phyloP scores from a whole-genome alignment of 1,140 invertebrate species.

The Capitella teleta region DNA sequence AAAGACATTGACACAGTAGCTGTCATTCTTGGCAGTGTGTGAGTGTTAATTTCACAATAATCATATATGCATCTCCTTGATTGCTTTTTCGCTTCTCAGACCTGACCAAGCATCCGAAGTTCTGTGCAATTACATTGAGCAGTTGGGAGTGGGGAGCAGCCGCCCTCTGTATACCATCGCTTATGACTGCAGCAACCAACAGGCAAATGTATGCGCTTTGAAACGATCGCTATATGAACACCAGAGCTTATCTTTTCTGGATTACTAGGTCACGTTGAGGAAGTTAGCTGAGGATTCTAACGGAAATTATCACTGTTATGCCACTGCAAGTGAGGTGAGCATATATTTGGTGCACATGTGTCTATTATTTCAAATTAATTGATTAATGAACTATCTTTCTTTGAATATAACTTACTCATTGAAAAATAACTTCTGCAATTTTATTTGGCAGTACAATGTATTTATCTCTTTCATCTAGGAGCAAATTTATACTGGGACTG shows the following conservation, averaged over 20 bases:
- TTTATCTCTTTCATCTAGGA: slow-evolving; percentile 29
- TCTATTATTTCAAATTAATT: background rate
- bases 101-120: slow-evolving; percentile 39
- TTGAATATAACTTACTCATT: too few species aligned
- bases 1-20: slow-evolving; percentile 31
- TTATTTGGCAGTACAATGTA: too few species aligned
- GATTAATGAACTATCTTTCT: background rate
- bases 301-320: slow-evolving; percentile 40
- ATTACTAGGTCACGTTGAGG: slow-evolving; percentile 16
- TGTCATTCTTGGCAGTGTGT: slow-evolving; percentile 38
- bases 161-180: slow-evolving; percentile 33
- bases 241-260: background rate
- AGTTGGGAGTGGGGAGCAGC: slow-evolving; percentile 31
- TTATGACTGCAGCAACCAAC: slow-evolving; percentile 39
- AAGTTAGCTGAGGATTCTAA: slow-evolving; percentile 32
- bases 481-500: slow-evolving; percentile 39
- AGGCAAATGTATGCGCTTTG: slow-evolving; percentile 40
- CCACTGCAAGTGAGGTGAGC: slow-evolving; percentile 35
- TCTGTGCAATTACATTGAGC: slow-evolving; percentile 36
- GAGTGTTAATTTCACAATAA: slow-evolving; percentile 16
- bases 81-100: slow-evolving; percentile 17
- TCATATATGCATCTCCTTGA: background rate
- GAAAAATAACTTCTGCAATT: too few species aligned
- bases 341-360: background rate
- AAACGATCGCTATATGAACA: too few species aligned